Base-by-base conservation (phyloP, 2,113 vertebrate genomes). In the Psammodynastes pulverulentus region DNA sequence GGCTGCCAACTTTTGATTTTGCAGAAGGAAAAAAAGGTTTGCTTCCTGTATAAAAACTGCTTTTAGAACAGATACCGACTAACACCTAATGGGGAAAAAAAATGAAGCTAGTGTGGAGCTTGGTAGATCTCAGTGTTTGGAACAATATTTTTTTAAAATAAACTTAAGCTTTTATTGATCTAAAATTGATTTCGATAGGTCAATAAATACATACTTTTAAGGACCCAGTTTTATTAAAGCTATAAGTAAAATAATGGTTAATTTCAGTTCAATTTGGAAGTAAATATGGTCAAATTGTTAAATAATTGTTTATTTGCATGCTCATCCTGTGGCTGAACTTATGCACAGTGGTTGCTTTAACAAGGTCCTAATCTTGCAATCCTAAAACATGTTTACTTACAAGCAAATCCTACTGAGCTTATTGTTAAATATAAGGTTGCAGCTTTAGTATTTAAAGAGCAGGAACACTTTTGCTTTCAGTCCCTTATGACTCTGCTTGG, bases 401-500 rank as follows among this genome's bases (percentile, higher is more conserved):
- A 88, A 52, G 56, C 2, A 62, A 72, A 26, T 91, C 23, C 90
- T 34, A 72, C 3, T 26, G 85, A 46, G 21, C 24, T 72, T 87
- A 43, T 26, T 67, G 23, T 48, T 15, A 26, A n/a, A 5, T 87
- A 91, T 56, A 56, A 45, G 15, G 67, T 52, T 88, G 9, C 58
- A 88, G 21, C 19, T 21, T 87, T 51, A 49, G 53, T 39, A 39
- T 72, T 17, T 54, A 89, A 85, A 79, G 45, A 85, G 23, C 23
- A 9, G n/a, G 3, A 58, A 45, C 46, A 85, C 45, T 49, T 92
- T 88, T 48, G 39, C 19, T 29, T 84, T 88, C 26, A 23, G 17
- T 88, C 10, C 24, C 43, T 34, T 10, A 49, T 92, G 79, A 43
- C 84, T 79, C 7, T 88, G 56, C 46, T 88, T 92, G 88, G 45